phyloP scores from a whole-genome alignment of 2,888 invertebrate genomes.

The Dryocosmus kuriphilus region DNA sequence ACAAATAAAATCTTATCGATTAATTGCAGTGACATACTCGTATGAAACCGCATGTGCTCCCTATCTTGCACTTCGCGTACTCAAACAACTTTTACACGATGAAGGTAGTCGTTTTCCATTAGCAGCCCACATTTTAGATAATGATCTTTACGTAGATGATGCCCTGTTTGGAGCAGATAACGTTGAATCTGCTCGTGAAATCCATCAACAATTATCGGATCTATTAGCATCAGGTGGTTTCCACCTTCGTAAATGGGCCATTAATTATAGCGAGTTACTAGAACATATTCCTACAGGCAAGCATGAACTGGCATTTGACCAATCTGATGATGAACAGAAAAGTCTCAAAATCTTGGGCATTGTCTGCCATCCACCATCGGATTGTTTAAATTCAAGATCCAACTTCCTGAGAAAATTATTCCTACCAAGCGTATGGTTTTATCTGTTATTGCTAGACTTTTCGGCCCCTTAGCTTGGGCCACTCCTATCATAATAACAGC shows the following conservation, averaged over 20 bases:
- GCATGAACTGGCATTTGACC: no score
- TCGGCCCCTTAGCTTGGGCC: no score
- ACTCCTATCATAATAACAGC: no score
- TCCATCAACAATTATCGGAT: not conserved
- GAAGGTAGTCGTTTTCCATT: not conserved
- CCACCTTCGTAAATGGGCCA: not conserved
- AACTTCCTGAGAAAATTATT: no score
- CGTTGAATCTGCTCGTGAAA: not conserved
- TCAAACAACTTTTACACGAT: slow-evolving; percentile 23
- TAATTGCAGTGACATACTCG: not conserved
- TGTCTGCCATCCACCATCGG: no score
- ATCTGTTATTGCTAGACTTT: no score
- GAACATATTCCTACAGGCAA: no score
- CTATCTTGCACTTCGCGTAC: not conserved
- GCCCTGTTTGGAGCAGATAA: not conserved
- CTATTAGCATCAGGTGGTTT: not conserved
- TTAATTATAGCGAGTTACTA: no score
- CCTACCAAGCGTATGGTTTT: no score
- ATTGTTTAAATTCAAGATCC: no score
- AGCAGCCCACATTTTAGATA: not conserved
- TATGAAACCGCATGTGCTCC: not conserved
- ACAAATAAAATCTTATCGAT: not conserved
- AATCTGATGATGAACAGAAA: no score
- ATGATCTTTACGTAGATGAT: not conserved
- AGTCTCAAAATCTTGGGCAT: no score